Evolutionary conservation across 2,113 vertebrate genomes (phyloP).

Genomic region (Polypterus senegalus): DNA sequence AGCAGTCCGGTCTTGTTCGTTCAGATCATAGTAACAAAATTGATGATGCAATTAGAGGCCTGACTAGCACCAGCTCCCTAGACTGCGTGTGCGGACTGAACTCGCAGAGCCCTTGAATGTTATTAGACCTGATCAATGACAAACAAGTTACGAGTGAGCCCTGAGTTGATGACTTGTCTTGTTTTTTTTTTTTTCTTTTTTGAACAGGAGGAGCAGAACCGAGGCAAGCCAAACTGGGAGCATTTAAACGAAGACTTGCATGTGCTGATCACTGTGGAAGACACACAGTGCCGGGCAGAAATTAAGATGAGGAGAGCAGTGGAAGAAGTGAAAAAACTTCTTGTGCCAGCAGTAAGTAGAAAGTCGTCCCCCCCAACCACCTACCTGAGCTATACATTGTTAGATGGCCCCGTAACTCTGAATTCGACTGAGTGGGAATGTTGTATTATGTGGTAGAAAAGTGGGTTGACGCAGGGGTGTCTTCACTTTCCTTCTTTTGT

Average conservation of each 20-base stretch:
- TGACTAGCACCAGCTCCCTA: background rate
- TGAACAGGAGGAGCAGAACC: conserved; percentile 62
- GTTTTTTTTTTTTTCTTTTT: conserved; percentile 1
- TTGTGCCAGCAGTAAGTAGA: conserved; percentile 62
- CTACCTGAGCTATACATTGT: background rate
- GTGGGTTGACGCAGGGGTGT: no score
- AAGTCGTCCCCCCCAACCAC: no score
- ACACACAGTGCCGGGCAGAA: conserved; percentile 60
- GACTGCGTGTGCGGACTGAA: background rate
- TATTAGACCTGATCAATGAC: background rate
- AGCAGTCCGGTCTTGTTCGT: no score
- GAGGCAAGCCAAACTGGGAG: conserved; percentile 70
- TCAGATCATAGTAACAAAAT: no score
- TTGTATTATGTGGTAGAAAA: no score
- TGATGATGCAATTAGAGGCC: no score
- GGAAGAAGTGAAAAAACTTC: conserved; percentile 68
- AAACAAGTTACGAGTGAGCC: background rate
- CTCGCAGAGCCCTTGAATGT: background rate
- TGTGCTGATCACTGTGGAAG: conserved; percentile 65
- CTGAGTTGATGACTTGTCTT: background rate
- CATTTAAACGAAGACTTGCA: conserved; percentile 67
- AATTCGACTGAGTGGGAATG: no score
- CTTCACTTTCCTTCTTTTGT: no score
- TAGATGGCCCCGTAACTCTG: no score
- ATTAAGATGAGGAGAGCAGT: conserved; percentile 64